Evolutionary conservation across 1,140 invertebrate species (phyloP).

Genomic region (Zaprionus gabonicus): DNA sequence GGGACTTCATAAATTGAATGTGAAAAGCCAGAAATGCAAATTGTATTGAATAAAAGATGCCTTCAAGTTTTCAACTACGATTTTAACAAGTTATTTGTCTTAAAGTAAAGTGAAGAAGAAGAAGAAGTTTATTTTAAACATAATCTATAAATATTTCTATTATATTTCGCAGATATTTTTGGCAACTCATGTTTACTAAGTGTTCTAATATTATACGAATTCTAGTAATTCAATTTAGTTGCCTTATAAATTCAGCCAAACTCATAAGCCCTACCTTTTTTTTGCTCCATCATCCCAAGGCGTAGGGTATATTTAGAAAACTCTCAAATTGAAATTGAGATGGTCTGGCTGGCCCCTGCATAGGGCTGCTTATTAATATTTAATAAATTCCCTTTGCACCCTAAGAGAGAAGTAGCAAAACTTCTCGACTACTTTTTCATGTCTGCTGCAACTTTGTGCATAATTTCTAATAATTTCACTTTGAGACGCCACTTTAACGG

Average conservation of each 20-base stretch:
- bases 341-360: conserved; percentile 4
- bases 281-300: not conserved
- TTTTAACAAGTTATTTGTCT: too few species aligned
- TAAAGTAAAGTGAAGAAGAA: too few species aligned
- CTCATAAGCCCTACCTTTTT: not conserved
- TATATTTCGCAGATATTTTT: not conserved
- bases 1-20: not conserved
- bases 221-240: not conserved
- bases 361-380: conserved; percentile 23
- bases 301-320: not conserved
- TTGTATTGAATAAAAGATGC: not conserved
- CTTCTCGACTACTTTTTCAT: conserved; percentile 17
- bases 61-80: not conserved
- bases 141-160: not conserved
- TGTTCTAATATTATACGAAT: not conserved
- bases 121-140: not conserved
- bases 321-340: conserved; percentile 16
- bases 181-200: not conserved
- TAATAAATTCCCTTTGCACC: conserved; percentile 19
- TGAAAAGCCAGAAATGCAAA: not conserved
- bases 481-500: conserved; percentile 26
- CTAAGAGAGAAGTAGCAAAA: not conserved
- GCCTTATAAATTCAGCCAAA: not conserved
- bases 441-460: conserved; percentile 41
- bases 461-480: conserved; percentile 49